Percentiles rank a stretch among this genome's conserved stretches.
phyloP scores from a whole-genome alignment of 2,888 invertebrate genomes.

The Rambutsinella grinnellia region DNA sequence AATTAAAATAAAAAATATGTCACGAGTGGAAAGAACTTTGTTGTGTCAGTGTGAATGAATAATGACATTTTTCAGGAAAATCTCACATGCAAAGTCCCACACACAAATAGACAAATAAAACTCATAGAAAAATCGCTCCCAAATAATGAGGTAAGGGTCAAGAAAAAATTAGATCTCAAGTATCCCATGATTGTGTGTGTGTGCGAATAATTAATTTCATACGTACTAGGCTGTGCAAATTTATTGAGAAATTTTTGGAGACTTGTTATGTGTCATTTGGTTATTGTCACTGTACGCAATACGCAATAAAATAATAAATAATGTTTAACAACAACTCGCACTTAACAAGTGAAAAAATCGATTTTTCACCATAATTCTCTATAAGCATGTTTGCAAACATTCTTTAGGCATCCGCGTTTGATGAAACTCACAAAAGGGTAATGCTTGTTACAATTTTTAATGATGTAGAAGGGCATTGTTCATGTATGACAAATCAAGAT shows the following conservation, averaged over 20 bases:
- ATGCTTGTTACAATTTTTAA: neutral
- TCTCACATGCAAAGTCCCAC: neutral
- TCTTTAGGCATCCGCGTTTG: too few relatives aligned
- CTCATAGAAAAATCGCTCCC: neutral
- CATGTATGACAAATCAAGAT: neutral
- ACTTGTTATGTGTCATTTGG: neutral
- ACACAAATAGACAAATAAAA: neutral
- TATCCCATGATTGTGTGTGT: neutral
- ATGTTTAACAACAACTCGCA: neutral
- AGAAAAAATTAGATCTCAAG: slow-evolving; percentile 6
- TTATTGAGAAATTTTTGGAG: neutral
- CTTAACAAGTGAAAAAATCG: neutral
- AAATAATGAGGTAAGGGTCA: slow-evolving; percentile 26
- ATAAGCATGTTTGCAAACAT: neutral
- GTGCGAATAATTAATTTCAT: neutral
- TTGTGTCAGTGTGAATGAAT: slow-evolving; percentile 12
- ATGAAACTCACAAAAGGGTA: neutral
- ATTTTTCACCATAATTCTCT: neutral
- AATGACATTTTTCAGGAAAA: slow-evolving; percentile 23
- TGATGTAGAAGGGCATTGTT: neutral
- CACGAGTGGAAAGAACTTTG: neutral
- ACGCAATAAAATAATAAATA: neutral
- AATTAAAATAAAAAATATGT: neutral
- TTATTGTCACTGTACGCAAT: neutral
- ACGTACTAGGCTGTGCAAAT: neutral